Conservation (phyloP, 2,113 vertebrate species). For the Xenotilapia flavipinnis region DNA sequence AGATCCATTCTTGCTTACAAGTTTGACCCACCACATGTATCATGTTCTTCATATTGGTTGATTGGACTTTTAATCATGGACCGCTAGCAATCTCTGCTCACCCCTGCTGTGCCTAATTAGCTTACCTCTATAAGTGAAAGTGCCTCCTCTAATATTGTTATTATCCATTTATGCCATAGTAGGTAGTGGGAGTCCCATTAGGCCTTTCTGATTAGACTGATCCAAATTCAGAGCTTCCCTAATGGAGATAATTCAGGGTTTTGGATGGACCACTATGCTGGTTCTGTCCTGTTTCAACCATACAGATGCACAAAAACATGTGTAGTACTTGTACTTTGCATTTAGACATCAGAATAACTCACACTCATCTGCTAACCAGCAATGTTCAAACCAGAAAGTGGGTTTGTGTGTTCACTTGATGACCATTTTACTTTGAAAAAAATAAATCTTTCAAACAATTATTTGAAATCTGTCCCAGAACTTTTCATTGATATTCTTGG, state of each 20-base stretch:
- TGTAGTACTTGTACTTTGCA: neutral
- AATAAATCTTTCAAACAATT: neutral
- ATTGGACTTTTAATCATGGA: neutral
- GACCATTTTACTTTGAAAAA: neutral
- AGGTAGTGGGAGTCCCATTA: neutral
- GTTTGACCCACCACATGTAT: neutral
- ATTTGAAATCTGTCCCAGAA: neutral
- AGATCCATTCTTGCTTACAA: neutral
- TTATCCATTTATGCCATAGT: neutral
- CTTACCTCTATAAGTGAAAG: neutral
- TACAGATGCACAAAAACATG: neutral
- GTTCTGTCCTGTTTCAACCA: neutral
- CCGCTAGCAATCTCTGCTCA: neutral
- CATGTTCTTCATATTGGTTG: neutral
- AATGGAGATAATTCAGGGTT: neutral
- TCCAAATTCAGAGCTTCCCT: neutral
- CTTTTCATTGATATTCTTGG: neutral
- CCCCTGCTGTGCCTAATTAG: neutral
- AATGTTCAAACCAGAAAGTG: neutral
- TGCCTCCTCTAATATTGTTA: slow-evolving; percentile 5
- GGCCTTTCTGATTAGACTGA: neutral
- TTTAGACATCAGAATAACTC: neutral
- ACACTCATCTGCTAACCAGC: neutral
- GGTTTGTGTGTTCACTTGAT: neutral
- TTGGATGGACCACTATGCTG: neutral